Evolutionary conservation across 2,113 vertebrate genomes (phyloP).

Genomic region (Nesospiza acunhae): DNA sequence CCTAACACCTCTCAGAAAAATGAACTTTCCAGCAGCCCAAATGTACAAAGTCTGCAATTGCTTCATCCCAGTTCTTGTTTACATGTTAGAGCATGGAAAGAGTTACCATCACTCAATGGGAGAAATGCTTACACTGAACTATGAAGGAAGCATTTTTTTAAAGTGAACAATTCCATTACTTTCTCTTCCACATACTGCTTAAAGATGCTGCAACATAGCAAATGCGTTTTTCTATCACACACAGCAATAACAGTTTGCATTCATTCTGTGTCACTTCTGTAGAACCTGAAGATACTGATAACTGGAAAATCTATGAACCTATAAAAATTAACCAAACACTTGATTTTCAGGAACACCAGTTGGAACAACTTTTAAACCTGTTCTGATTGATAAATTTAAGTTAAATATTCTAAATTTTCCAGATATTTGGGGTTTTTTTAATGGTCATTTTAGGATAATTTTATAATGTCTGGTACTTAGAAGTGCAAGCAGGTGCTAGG

Average conservation of each 20-base stretch:
- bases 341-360: not conserved
- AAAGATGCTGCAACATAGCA: not conserved
- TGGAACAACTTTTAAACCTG: not conserved
- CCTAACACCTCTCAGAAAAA: not conserved
- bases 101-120: not conserved
- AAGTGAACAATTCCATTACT: not conserved
- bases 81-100: not conserved
- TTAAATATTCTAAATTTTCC: not conserved
- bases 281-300: not conserved
- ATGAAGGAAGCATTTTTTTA: not conserved
- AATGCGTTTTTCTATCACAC: not conserved
- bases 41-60: not conserved
- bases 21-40: not conserved
- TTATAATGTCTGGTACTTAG: not conserved
- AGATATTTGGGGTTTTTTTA: accelerated
- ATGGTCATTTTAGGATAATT: not conserved
- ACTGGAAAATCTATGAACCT: not conserved
- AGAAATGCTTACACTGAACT: not conserved
- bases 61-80: not conserved
- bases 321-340: not conserved
- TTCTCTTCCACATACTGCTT: not conserved
- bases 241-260: accelerated
- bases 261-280: not conserved
- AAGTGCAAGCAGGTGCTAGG: not conserved
- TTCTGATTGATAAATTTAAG: not conserved